phyloP scores from a whole-genome alignment of 2,888 invertebrate genomes.

The Pyrochroa serraticornis region DNA sequence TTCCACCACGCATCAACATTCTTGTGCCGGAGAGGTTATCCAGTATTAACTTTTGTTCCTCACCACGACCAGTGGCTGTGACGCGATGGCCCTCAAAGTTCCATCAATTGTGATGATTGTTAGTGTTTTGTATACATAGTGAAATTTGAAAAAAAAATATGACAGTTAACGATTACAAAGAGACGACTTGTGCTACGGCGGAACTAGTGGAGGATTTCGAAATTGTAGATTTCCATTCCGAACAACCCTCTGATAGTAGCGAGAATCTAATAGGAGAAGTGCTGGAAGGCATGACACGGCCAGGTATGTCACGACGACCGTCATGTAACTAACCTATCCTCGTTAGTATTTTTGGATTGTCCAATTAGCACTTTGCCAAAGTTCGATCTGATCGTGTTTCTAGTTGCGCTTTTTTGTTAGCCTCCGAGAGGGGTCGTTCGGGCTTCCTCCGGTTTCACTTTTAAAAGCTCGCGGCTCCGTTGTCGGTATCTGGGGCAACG shows the following conservation, averaged over 20 bases:
- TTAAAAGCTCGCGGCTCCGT: constrained; percentile 26
- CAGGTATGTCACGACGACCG: neutral
- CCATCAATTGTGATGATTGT: neutral
- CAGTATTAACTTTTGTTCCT: neutral
- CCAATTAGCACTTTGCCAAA: constrained; percentile 1
- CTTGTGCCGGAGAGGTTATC: neutral
- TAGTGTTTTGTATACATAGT: neutral
- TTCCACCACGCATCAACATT: neutral
- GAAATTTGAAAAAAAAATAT: constrained; percentile 46
- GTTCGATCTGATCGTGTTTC: constrained; percentile 1
- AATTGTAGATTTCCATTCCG: constrained; percentile 50
- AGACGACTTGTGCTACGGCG: constrained; percentile 60
- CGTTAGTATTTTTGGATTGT: constrained; percentile 1
- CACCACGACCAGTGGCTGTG: constrained; percentile 2
- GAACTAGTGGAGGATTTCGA: constrained; percentile 54
- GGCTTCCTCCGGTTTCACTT: constrained; percentile 48
- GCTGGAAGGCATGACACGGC: constrained; percentile 61
- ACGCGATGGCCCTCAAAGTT: neutral
- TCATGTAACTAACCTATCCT: constrained; percentile 22
- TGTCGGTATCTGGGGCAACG: constrained; percentile 54
- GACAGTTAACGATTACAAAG: constrained; percentile 65
- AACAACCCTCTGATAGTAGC: constrained; percentile 52
- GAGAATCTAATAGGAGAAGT: constrained; percentile 65
- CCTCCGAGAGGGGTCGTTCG: constrained; percentile 26
- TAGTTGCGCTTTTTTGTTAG: constrained; percentile 31